Evolutionary conservation across 2,888 invertebrate species (phyloP), one percentile per base, ranked within the genome.

Genomic region (Tenthredo distinguenda): DNA sequence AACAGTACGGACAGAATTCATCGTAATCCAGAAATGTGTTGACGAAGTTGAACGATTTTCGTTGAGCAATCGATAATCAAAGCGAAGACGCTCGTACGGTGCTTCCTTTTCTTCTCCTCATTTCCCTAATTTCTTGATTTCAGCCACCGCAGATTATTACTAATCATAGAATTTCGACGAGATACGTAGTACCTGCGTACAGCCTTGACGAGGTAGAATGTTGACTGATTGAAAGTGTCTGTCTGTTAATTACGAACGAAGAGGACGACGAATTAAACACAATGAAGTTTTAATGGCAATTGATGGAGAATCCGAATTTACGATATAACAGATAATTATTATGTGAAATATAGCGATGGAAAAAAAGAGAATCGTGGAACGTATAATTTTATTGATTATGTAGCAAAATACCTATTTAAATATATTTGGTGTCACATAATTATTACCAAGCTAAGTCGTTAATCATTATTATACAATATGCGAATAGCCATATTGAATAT

Each of bases 351-450:
- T 21, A 21, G 26, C 9, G 43, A 43, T 12, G 43, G n/a, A 43
- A 0, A 40, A 43, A 74, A 1, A 74, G 34, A 65, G 0, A 68
- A 68, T 15, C 34, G 31, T 76, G 18, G 34, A 89, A 90, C 88
- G 90, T 91, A 90, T 89, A 90, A 90, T 91, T 92, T 92, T 91
- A 92, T 91, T 91, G 91, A 91, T 92, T 93, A 93, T 90, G 92
- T 92, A 93, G 92, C 92, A 92, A 92, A 93, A 92, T 92, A 92
- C 91, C 90, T 92, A 92, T 91, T 93, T 93, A 92, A 93, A 68
- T 68, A 93, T 93, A 93, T 93, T 93, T 93, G 93, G 93, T 90
- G 90, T 92, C 90, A 91, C 91, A 89, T 89, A 88, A 26, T 77
- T 58, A 37, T 91, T 92, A 92, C 90, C 89, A 90, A 89, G 91